These are phyloP conservation scores for Drosophila stalkeri DNA, from an alignment of 2,888 invertebrate species.

Conservation along the genomic window DNA sequence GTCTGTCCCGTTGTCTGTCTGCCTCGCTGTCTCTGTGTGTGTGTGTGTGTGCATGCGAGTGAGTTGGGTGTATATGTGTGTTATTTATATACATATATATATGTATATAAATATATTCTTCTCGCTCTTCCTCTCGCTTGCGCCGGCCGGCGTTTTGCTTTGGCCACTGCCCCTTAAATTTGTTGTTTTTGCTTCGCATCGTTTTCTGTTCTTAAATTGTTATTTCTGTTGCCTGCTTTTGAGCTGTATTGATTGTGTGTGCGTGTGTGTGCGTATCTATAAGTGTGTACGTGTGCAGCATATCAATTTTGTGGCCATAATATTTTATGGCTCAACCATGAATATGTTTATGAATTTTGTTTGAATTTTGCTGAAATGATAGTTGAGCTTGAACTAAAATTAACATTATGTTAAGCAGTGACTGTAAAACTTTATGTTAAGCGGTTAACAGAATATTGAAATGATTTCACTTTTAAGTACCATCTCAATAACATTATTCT, in stretches of 20 bases:
- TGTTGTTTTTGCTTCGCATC: conserved; percentile 10
- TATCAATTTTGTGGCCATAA: conserved; percentile 18
- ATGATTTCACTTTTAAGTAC: no score
- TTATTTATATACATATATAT: neutral
- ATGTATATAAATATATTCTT: neutral
- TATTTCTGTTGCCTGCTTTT: conserved; percentile 32
- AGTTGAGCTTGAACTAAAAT: neutral
- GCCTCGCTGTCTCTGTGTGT: neutral
- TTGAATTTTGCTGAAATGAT: neutral
- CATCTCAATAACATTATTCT: no score
- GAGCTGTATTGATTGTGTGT: conserved; percentile 25
- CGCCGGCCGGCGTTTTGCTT: conserved; percentile 25
- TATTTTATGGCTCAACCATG: conserved; percentile 21
- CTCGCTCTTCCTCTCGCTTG: conserved; percentile 4
- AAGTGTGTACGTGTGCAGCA: neutral
- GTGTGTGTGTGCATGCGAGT: neutral
- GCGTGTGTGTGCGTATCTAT: neutral
- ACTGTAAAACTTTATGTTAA: neutral
- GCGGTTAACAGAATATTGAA: neutral
- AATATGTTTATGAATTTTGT: conserved; percentile 2
- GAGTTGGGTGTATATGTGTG: neutral
- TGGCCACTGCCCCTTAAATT: conserved; percentile 34
- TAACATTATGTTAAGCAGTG: neutral
- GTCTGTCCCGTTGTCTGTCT: conserved; percentile 10
- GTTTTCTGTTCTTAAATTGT: conserved; percentile 14